Evolutionary conservation across 2,888 invertebrate species (phyloP).

Genomic region (Sinhomidia bicolor): DNA sequence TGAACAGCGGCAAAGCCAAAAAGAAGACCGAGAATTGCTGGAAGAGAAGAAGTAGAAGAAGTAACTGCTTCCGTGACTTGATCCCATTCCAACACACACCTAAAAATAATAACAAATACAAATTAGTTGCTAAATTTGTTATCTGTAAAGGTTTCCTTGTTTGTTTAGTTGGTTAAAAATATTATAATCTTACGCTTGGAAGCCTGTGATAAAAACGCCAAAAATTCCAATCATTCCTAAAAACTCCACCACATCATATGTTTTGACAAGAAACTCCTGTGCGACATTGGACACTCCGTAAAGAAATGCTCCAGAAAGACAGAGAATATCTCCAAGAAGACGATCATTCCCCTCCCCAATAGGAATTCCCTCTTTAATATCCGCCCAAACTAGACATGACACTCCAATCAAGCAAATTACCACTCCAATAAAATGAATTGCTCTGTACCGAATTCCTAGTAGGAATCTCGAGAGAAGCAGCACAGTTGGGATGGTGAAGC

Average conservation of each 20-base stretch:
- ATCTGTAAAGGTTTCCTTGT: not conserved
- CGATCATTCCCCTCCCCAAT: conserved; percentile 84
- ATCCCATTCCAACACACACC: conserved; percentile 26
- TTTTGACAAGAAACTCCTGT: conserved; percentile 91
- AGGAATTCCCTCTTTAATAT: conserved; percentile 84
- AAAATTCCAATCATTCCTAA: conserved; percentile 91
- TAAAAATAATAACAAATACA: too few relatives aligned
- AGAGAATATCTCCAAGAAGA: conserved; percentile 91
- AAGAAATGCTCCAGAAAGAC: conserved; percentile 89
- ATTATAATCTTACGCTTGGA: conserved; percentile 86
- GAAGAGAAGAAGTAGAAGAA: not conserved
- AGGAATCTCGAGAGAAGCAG: conserved; percentile 89
- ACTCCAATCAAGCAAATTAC: conserved; percentile 91
- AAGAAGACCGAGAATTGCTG: conserved; percentile 82
- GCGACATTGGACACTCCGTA: conserved; percentile 90
- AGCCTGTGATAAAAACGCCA: conserved; percentile 89
- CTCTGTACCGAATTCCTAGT: conserved; percentile 88
- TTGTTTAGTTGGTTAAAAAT: too few relatives aligned
- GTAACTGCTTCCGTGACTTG: not conserved
- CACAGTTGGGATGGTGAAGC: conserved; percentile 92
- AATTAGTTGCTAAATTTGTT: too few relatives aligned
- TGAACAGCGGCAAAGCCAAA: conserved; percentile 87
- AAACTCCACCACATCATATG: conserved; percentile 88
- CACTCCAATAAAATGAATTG: conserved; percentile 88
- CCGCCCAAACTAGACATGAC: conserved; percentile 91